Percentiles rank a stretch among this genome's conserved stretches.
Evolutionary conservation across 2,888 invertebrate species (phyloP).

Genomic region (Archips xylosteana): DNA sequence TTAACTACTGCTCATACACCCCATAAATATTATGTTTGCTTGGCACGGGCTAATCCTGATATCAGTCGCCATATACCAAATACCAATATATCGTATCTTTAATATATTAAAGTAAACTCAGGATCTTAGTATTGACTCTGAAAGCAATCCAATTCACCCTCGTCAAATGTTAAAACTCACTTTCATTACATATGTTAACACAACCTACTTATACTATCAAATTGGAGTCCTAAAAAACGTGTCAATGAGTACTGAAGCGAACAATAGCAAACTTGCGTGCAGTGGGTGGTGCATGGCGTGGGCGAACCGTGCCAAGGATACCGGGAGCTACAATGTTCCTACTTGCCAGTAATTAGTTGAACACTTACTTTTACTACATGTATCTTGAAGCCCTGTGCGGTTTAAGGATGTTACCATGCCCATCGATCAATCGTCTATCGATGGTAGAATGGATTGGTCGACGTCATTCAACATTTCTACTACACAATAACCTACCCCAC

Average conservation of each 20-base stretch:
- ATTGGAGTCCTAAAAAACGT: slow-evolving; percentile 14
- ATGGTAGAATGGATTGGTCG: too few relatives aligned
- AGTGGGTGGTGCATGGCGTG: slow-evolving; percentile 62
- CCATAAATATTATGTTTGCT: too few relatives aligned
- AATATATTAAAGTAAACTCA: neutral
- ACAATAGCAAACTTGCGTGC: slow-evolving; percentile 49
- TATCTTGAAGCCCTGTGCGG: too few relatives aligned
- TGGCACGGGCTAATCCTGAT: too few relatives aligned
- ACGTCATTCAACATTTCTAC: too few relatives aligned
- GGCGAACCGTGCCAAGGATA: slow-evolving; percentile 76
- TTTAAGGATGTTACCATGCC: too few relatives aligned
- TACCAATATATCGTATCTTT: neutral
- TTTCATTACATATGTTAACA: neutral
- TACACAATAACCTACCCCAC: too few relatives aligned
- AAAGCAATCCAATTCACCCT: neutral
- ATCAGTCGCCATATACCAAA: neutral
- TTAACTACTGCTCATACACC: too few relatives aligned
- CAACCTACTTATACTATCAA: neutral
- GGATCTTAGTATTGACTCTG: neutral
- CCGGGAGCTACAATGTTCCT: slow-evolving; percentile 54
- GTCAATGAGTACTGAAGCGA: slow-evolving; percentile 17
- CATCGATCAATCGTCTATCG: too few relatives aligned
- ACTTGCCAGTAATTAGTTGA: slow-evolving; percentile 42
- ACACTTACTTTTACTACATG: neutral
- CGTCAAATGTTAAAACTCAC: neutral